Base-by-base conservation (phyloP, 1,140 invertebrate species). In the Trichonephila clavata region DNA sequence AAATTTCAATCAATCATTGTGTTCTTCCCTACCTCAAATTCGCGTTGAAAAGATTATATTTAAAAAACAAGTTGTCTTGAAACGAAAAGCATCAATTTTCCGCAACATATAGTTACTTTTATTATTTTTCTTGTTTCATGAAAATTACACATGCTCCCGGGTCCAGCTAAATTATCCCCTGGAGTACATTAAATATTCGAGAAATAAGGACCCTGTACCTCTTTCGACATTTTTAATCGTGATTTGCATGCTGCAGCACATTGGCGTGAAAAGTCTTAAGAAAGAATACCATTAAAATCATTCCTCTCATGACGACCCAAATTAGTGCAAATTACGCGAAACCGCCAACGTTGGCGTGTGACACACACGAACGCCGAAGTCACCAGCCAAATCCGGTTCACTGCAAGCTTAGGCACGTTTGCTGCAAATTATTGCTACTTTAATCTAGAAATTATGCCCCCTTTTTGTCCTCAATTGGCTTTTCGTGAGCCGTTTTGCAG, bases 401-500 rank as follows among this genome's bases (percentile, higher is more conserved):
- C 43, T 68, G 39, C 39, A 89, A 10, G 87, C 18, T 43, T 18
- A n/a, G 59, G 57, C 84, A 84, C 27, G 84, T 59, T 57, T n/a
- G 32, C 32, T 20, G n/a, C 89, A 80, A 90, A 90, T 90, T 61
- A 90, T 81, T 80, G 39, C 71, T 32, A 32, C 24, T 80, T 90
- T 90, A 90, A 90, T 81, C 57, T 80, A n/a, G 39, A 27, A 90
- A 90, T 90, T 90, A 81, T 90, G 68, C 24, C 24, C 57, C 16
- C 27, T 81, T 81, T 90, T 81, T 81, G 68, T 81, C 50, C 71
- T 21, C 65, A 90, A 90, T 90, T 61, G 71, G 89, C 27, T 81
- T 61, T 90, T 90, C 89, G 89, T 90, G 89, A 81, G 57, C 27
- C 14, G 32, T 90, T 90, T 60, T 2, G 2, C 63, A 20, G 13